These are phyloP conservation scores for Leptodirus hochenwartii DNA, from an alignment of 2,888 invertebrate species.

Conservation along the genomic window DNA sequence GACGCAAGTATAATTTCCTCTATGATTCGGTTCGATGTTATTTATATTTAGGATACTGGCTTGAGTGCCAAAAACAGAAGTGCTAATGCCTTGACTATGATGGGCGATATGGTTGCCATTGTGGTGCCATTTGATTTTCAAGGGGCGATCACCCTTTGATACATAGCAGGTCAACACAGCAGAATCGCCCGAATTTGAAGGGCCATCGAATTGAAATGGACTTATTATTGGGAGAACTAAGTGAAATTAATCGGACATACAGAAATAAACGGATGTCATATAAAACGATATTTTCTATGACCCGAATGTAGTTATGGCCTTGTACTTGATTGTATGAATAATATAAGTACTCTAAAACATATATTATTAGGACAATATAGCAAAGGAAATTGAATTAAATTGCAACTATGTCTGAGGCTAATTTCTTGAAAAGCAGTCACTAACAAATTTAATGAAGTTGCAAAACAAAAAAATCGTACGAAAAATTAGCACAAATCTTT, in stretches of 20 bases:
- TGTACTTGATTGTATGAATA: too few species aligned
- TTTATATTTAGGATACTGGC: slow-evolving; percentile 32
- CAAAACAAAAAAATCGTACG: too few species aligned
- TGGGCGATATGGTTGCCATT: slow-evolving; percentile 35
- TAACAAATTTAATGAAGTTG: too few species aligned
- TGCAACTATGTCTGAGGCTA: too few species aligned
- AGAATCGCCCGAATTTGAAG: slow-evolving; percentile 53
- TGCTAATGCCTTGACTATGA: slow-evolving; percentile 21
- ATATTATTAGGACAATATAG: too few species aligned
- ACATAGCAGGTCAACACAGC: slow-evolving; percentile 51
- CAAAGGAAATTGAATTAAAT: too few species aligned
- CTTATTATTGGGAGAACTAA: slow-evolving; percentile 41
- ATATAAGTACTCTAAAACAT: too few species aligned
- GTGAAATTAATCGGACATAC: slow-evolving; percentile 14
- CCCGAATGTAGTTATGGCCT: too few species aligned
- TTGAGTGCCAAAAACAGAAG: slow-evolving; percentile 21
- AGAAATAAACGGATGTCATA: too few species aligned
- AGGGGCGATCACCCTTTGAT: slow-evolving; percentile 53
- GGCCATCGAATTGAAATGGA: slow-evolving; percentile 42
- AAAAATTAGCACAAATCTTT: too few species aligned
- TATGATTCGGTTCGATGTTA: slow-evolving; percentile 29
- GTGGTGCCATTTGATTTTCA: slow-evolving; percentile 52
- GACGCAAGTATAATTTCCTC: slow-evolving; percentile 33
- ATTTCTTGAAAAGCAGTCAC: too few species aligned
- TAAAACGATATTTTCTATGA: too few species aligned